A percentile compares a stretch with the other conserved stretches of the same genome.
Evolutionary conservation across 2,113 vertebrate genomes (phyloP).

Genomic region (Empidonax traillii): DNA sequence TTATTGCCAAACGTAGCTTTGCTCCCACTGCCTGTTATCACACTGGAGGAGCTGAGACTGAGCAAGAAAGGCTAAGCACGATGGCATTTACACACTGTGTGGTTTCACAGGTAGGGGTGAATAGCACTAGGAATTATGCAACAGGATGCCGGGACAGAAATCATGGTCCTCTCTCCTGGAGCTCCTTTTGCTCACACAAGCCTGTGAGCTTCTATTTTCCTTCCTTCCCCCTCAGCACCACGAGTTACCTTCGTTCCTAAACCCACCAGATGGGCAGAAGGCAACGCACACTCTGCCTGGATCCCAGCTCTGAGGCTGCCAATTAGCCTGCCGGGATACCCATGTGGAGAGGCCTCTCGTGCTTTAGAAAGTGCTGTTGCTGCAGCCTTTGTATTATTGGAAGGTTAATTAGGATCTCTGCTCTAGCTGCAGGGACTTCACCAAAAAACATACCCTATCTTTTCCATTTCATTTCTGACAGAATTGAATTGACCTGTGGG

Average conservation of each 20-base stretch:
- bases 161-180: neutral
- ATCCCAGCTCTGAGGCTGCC: neutral
- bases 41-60: neutral
- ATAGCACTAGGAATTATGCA: neutral
- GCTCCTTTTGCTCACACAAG: neutral
- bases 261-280: neutral
- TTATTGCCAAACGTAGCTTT: neutral
- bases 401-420: conserved; percentile 19
- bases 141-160: neutral
- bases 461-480: neutral
- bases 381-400: neutral
- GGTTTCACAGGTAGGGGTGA: neutral
- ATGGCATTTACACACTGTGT: neutral
- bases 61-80: neutral
- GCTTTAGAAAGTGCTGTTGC: neutral
- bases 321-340: neutral
- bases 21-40: neutral
- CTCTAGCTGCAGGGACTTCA: neutral
- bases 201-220: neutral
- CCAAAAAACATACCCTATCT: neutral
- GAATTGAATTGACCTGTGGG: neutral
- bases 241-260: rapidly evolving
- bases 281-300: rapidly evolving
- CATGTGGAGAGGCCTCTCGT: neutral
- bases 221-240: neutral